Conservation (phyloP, 1,140 invertebrate genomes). For the Araneus ventricosus region DNA sequence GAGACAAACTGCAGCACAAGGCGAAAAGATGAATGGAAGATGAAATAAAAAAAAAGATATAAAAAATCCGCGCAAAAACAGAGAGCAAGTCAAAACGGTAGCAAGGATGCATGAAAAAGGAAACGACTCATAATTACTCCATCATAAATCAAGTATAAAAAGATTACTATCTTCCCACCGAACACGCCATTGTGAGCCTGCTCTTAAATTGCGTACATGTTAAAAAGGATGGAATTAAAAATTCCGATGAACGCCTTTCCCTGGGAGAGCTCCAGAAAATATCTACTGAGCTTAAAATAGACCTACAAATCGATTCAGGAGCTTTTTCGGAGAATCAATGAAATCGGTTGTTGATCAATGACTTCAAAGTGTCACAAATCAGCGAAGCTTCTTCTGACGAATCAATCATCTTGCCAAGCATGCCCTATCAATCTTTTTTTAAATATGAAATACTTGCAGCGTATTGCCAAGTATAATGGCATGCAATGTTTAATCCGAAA, state of each 20-base stretch:
- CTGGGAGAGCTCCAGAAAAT: neutral
- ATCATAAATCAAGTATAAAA: neutral
- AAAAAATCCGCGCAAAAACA: neutral
- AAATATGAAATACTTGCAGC: too few relatives aligned
- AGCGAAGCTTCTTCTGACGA: neutral
- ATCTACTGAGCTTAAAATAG: conserved; percentile 10
- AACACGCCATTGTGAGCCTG: neutral
- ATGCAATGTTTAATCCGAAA: too few relatives aligned
- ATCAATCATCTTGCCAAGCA: neutral
- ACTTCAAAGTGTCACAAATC: neutral
- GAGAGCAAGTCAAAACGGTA: neutral
- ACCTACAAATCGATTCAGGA: neutral
- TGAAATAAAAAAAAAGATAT: neutral
- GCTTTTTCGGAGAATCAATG: conserved; percentile 25
- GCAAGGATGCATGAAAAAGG: neutral
- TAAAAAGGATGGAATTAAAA: neutral
- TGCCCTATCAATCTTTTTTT: neutral
- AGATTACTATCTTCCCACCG: neutral
- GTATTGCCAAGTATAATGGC: too few relatives aligned
- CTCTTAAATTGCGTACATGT: neutral
- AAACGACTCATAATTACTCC: neutral
- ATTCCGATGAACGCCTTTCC: neutral
- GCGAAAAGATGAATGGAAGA: neutral
- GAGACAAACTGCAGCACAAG: neutral
- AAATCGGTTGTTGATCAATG: neutral